Conservation (phyloP, 2,888 invertebrate genomes). For the Herminia tarsipennalis region DNA sequence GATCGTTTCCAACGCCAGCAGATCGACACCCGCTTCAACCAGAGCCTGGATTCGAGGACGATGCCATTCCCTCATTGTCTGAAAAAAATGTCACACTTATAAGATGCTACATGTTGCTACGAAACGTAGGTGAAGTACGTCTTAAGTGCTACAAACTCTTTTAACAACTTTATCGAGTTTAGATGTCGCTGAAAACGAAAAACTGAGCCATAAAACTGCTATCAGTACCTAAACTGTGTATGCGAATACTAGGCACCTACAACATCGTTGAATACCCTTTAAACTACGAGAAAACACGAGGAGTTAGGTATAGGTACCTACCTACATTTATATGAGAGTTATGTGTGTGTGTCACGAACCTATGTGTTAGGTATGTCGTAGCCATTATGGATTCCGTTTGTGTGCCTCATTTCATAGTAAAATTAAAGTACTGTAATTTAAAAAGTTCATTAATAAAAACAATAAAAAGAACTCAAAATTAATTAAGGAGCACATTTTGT, state of each 20-base stretch:
- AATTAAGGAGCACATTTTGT: conserved; percentile 46
- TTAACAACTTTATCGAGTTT: too few relatives aligned
- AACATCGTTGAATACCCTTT: conserved; percentile 4
- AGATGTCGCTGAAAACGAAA: too few relatives aligned
- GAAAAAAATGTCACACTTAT: conserved; percentile 12
- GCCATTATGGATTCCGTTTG: neutral
- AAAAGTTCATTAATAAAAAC: conserved; percentile 15
- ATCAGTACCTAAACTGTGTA: conserved; percentile 2
- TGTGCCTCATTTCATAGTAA: neutral
- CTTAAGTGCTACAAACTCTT: too few relatives aligned
- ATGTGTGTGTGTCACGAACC: too few relatives aligned
- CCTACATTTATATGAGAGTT: too few relatives aligned
- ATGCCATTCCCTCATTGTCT: conserved; percentile 93
- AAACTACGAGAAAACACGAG: too few relatives aligned
- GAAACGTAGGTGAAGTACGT: neutral
- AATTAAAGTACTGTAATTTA: neutral
- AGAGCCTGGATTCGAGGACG: conserved; percentile 92
- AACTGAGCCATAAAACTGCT: conserved; percentile 6
- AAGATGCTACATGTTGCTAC: neutral
- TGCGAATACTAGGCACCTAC: neutral
- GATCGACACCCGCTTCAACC: conserved; percentile 92
- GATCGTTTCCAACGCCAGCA: conserved; percentile 96
- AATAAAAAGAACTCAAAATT: conserved; percentile 36
- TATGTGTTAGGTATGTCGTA: neutral
- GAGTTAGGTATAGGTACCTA: too few relatives aligned